These are phyloP conservation scores for Leptinotarsa rubiginosa DNA, from an alignment of 2,888 invertebrate genomes.

Conservation along the genomic window DNA sequence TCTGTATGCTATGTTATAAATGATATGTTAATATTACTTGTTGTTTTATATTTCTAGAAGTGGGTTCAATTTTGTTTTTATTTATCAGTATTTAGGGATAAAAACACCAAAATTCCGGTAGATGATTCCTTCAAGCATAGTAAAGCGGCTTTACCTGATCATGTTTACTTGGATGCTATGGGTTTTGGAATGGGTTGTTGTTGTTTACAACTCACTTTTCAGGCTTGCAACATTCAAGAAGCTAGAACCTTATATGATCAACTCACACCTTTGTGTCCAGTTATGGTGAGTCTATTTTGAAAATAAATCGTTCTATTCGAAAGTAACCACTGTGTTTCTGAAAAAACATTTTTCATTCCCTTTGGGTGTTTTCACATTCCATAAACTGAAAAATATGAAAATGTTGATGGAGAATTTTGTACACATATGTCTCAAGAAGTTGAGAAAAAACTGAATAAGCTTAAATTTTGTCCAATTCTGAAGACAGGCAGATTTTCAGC, in stretches of 20 bases:
- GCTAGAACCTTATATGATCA: constrained; percentile 97
- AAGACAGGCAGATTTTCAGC: too few relatives aligned
- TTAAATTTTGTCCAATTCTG: too few relatives aligned
- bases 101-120: constrained; percentile 86
- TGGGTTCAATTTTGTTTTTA: background rate
- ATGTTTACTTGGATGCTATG: constrained; percentile 99
- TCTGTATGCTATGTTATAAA: too few relatives aligned
- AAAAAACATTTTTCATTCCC: too few relatives aligned
- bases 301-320: background rate
- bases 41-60: background rate
- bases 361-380: too few relatives aligned
- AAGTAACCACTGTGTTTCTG: too few relatives aligned
- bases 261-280: constrained; percentile 95
- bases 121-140: constrained; percentile 78
- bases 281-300: constrained; percentile 77
- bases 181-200: constrained; percentile 99
- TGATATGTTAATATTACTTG: background rate
- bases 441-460: too few relatives aligned
- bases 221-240: constrained; percentile 96
- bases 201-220: constrained; percentile 95
- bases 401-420: too few relatives aligned
- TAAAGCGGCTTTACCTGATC: constrained; percentile 83
- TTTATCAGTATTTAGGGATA: constrained; percentile 86
- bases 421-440: too few relatives aligned
- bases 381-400: too few relatives aligned